Evolutionary conservation across 2,888 invertebrate genomes (phyloP), one percentile per base, ranked within the genome.

Genomic region (Salticus scenicus): DNA sequence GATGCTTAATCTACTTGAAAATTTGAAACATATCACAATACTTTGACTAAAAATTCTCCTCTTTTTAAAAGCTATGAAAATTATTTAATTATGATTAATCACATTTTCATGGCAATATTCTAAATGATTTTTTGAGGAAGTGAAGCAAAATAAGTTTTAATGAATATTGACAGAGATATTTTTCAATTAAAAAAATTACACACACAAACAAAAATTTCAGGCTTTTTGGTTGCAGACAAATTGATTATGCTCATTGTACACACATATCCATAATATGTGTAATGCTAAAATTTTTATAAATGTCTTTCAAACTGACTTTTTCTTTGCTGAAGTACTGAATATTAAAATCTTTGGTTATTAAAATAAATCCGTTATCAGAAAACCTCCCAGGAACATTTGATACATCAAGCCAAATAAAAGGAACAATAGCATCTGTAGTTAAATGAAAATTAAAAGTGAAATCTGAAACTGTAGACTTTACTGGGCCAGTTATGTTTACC

Each of bases 331-430:
- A 78, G 27, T 70, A 85, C 12, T 20, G 28, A n/a, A 85, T 20
- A 64, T 63, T 64, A 10, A 28, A 14, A 1, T n/a, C 57, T 31
- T 70, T 33, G 27, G 20, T 30, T 8, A 78, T 17, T 27, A 78
- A 27, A 7, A 91, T 87, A 88, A 96, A 94, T 0, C 96, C 96
- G 91, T 97, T 96, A 88, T 95, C 94, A 0, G 94, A 94, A 90
- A 96, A 96, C 82, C 91, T 92, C 0, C 96, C 96, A 90, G 90
- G 57, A 92, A 90, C 47, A 5, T 37, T 70, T 10, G 17, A 1
- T 8, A 77, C 73, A 31, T 95, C 89, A 0, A 90, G 84, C 88
- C 89, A 95, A 0, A 95, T 93, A 90, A 95, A 96, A 8, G 94
- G 91, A 0, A 94, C 93, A 42, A 94, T 92, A 0, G 92, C 92